Evolutionary conservation across 2,888 invertebrate species (phyloP), one percentile per base, ranked within the genome.

Genomic region (Calephelis perditalis): DNA sequence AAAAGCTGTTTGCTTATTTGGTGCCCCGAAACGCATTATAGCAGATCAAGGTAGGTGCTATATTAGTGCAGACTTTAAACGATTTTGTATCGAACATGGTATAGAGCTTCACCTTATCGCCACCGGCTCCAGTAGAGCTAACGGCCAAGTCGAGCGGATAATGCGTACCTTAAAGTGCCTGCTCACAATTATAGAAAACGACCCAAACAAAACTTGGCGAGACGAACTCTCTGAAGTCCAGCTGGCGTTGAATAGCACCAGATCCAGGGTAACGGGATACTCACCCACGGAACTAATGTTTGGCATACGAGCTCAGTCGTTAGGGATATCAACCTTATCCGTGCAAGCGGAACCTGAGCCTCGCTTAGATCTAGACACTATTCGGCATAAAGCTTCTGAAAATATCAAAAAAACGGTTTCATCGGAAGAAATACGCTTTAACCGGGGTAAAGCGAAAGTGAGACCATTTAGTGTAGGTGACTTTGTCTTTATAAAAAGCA

Each of bases 71-170:
- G 62, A 67, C 3, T 66, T 67, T 57, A 61, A 57, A 54, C 6
- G 43, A 0, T 64, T 66, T 62, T 68, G 66, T 43, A 15, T 15
- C 15, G 15, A 61, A 1, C 49, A 65, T 36, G 60, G 60, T 4
- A 71, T 70, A 11, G 64, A 68, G 5, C 58, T 72, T 0, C 71
- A 73, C 12, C 47, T 70, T 2, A 71, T 74, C 0, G 72, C 73
- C 2, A 71, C 71, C 0, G 71, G 73, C 3, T 55, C 26, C 26
- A 26, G 26, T 26, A 26, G 26, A 26, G 26, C 26, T 26, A 26
- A 26, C 26, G 26, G 26, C 26, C 26, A 26, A 26, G 26, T 26
- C 4, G 26, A 26, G 26, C 26, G 26, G 26, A 26, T 26, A 26
- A 68, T 71, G 71, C 61, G 65, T 4, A 70, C 68, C 0, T n/a